A percentile compares a stretch with the other conserved stretches of the same genome.
Conservation (phyloP, 1,140 invertebrate genomes). For the Vanessa tameamea region DNA sequence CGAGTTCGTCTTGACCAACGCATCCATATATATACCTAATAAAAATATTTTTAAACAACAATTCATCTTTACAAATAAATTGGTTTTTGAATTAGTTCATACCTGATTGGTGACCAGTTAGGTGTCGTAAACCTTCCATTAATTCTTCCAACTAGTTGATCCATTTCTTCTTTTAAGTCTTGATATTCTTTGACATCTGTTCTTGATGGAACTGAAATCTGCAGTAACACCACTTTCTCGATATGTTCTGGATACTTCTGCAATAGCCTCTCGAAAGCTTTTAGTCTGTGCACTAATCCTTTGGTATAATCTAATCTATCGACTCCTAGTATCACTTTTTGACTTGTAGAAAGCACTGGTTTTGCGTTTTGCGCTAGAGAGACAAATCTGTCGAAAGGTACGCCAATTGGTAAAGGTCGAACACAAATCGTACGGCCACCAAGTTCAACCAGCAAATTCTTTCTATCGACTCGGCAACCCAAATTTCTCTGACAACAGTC, state of each 20-base stretch:
- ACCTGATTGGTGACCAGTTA: slow-evolving; percentile 94
- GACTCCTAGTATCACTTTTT: slow-evolving; percentile 92
- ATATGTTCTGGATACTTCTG: slow-evolving; percentile 93
- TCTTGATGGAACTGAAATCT: slow-evolving; percentile 93
- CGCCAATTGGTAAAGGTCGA: slow-evolving; percentile 91
- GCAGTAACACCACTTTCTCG: slow-evolving; percentile 90
- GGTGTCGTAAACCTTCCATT: slow-evolving; percentile 93
- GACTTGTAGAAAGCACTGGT: slow-evolving; percentile 85
- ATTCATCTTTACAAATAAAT: not conserved
- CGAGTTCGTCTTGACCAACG: slow-evolving; percentile 91
- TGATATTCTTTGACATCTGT: slow-evolving; percentile 95
- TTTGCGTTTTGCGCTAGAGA: slow-evolving; percentile 89
- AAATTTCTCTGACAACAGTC: slow-evolving; percentile 94
- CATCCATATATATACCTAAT: slow-evolving; percentile 92
- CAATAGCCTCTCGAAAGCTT: slow-evolving; percentile 91
- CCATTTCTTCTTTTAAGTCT: slow-evolving; percentile 94
- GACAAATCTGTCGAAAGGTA: slow-evolving; percentile 93
- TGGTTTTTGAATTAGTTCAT: slow-evolving; percentile 14
- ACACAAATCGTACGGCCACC: slow-evolving; percentile 91
- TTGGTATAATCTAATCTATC: slow-evolving; percentile 96
- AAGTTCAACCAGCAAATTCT: slow-evolving; percentile 92
- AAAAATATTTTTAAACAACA: slow-evolving; percentile 3
- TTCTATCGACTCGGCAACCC: slow-evolving; percentile 93
- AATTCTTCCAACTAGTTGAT: slow-evolving; percentile 92
- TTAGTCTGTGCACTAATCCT: slow-evolving; percentile 91